These are phyloP conservation scores for Rachycentron canadum DNA, from an alignment of 2,797 vertebrate genomes.

Conservation along the genomic window DNA sequence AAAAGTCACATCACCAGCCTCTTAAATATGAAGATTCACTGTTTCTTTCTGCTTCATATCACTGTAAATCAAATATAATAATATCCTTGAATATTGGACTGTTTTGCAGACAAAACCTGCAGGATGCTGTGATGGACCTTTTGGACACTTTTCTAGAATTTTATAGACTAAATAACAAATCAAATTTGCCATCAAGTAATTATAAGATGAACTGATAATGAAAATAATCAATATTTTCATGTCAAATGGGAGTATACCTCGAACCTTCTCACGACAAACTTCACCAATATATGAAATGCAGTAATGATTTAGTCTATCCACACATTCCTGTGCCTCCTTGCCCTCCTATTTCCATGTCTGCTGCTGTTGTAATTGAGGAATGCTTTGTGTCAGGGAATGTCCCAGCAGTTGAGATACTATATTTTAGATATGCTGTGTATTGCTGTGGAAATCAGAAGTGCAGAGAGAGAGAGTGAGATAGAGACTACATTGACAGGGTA, in stretches of 20 bases:
- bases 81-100: background rate
- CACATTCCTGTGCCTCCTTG: constrained; percentile 10
- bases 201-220: background rate
- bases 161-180: background rate
- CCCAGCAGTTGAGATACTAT: constrained; percentile 33
- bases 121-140: too few relatives aligned
- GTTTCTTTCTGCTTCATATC: background rate
- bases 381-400: constrained; percentile 50
- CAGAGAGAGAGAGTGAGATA: constrained; percentile 19
- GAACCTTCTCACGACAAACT: background rate
- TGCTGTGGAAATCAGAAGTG: constrained; percentile 49
- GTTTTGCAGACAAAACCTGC: too few relatives aligned
- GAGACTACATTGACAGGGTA: constrained; percentile 52
- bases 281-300: background rate
- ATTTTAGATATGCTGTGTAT: constrained; percentile 33
- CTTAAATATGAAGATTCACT: background rate
- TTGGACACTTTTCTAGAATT: background rate
- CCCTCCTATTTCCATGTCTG: background rate
- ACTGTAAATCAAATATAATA: background rate
- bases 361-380: constrained; percentile 38
- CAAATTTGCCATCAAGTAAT: background rate
- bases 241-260: background rate
- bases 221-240: background rate
- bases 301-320: constrained; percentile 24
- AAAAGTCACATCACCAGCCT: background rate